Evolutionary conservation across 2,113 vertebrate species (phyloP), one percentile per base, ranked within the genome.

Genomic region (Malurus cyaneus): DNA sequence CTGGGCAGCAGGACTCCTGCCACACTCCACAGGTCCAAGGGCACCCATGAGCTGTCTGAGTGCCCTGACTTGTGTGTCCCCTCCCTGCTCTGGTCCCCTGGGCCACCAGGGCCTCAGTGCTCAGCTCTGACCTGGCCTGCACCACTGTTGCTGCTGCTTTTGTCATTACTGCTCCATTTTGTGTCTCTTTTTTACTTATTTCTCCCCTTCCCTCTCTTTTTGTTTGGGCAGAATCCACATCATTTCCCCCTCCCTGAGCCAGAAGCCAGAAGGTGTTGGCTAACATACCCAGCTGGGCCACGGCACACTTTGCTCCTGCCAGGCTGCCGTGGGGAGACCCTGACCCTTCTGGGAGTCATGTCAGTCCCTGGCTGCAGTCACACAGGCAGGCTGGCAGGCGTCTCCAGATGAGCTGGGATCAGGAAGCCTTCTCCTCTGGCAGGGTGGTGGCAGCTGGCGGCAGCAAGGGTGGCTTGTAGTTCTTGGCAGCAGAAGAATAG

Each of bases 11-110:
- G 52, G 19, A 7, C 29, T 59, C 26, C 31, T 42, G 44, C 53
- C 29, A 3, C 21, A 12, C 49, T 16, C 42, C 2, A 1, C 39
- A 5, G 47, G 1, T 23, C 64, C 5, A 0, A 6, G 8, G 44
- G 54, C 60, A 56, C 23, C 39, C 3, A 0, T 4, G 69, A 6
- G 34, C 50, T 23, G 28, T 20, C 42, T 0, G 0, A 10, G 62
- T 1, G 31, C 53, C 12, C 28, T 2, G 8, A 14, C 4, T 8
- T 4, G 24, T 1, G 23, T 20, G 36, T 21, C 65, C 67, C 24
- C 74, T 61, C 56, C 60, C 39, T 9, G 2, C 59, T 6, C 32
- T 2, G 4, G 11, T 50, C 50, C 64, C 69, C 49, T 12, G 39
- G 31, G 46, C 54, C 46, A 5, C 4, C 12, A 3, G 36, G 31